Evolutionary conservation across 2,797 vertebrate genomes (phyloP), one percentile per base, ranked within the genome.

Genomic region (Xiphophorus birchmanni): DNA sequence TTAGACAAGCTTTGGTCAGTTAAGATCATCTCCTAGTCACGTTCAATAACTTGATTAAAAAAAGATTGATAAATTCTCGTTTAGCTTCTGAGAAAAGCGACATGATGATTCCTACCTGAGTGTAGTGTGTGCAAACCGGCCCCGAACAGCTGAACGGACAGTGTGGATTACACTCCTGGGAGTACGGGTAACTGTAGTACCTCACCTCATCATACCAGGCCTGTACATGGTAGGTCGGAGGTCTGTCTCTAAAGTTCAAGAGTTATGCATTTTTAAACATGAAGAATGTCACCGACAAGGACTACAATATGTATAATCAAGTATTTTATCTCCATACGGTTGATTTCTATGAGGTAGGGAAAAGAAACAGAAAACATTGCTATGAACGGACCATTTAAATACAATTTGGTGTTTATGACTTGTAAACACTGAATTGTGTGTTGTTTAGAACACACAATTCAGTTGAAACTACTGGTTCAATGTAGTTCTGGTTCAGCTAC

Each of bases 131-230:
- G 88, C 98, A 99, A 52, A 99, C 98, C 12, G 98, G 97, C 58
- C 98, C 98, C 35, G 97, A 98, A 88, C 98, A 99, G 86, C 96
- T 96, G 81, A 97, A 97, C 0, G 98, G 98, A 76, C 98, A 99
- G 86, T 99, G 97, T 0, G 98, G 98, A 86, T 97, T 96, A 88
- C 98, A 99, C 82, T 99, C 98, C 87, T 99, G 97, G 73, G 97
- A 95, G 88, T 99, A 95, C 0, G 98, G 98, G 81, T 97, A 99
- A 0, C 95, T 97, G 88, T 97, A 99, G 91, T 99, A 94, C 92
- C 93, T 97, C 83, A 99, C 98, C 94, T 99, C 98, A 91, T 99
- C 98, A 84, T 99, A 99, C 98, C 98, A 99, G 13, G 98, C 97
- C 91, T 99, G 98, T 3, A 99, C 97, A 42, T 99, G 98, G 91